Evolutionary conservation across 2,888 invertebrate genomes (phyloP).

Genomic region (Lissonota sp.): DNA sequence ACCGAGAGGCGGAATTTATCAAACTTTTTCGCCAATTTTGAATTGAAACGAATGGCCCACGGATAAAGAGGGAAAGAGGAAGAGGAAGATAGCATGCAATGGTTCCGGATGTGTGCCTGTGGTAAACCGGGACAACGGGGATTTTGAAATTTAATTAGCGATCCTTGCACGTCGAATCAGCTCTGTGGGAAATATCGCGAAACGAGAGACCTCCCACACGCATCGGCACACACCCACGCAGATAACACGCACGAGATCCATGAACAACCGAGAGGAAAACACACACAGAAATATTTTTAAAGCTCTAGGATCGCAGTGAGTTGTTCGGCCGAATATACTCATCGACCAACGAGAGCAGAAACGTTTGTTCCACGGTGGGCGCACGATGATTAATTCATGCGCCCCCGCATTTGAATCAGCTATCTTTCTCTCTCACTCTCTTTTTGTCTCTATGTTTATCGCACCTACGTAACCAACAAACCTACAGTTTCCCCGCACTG

Average conservation of each 20-base stretch:
- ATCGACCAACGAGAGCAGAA: conserved; percentile 6
- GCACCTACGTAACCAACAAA: background rate
- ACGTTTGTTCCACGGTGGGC: conserved; percentile 4
- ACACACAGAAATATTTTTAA: conserved; percentile 36
- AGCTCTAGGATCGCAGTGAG: conserved; percentile 25
- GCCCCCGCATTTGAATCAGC: conserved; percentile 50
- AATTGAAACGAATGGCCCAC: background rate
- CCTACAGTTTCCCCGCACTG: background rate
- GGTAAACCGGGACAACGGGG: conserved; percentile 36
- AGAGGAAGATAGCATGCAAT: background rate
- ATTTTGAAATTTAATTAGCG: conserved; percentile 57
- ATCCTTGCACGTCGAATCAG: conserved; percentile 31
- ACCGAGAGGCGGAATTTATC: background rate
- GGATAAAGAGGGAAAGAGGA: conserved; percentile 1
- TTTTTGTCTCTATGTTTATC: background rate
- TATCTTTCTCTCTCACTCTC: background rate
- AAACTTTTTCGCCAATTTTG: background rate
- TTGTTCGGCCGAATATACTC: conserved; percentile 40
- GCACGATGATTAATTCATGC: conserved; percentile 57
- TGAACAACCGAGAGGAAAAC: background rate
- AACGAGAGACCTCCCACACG: background rate
- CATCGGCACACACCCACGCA: background rate
- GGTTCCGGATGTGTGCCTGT: conserved; percentile 9
- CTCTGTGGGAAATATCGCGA: conserved; percentile 32
- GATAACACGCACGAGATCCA: background rate